Evolutionary conservation across 1,140 invertebrate genomes (phyloP).

Genomic region (Zeugodacus cucurbitae): DNA sequence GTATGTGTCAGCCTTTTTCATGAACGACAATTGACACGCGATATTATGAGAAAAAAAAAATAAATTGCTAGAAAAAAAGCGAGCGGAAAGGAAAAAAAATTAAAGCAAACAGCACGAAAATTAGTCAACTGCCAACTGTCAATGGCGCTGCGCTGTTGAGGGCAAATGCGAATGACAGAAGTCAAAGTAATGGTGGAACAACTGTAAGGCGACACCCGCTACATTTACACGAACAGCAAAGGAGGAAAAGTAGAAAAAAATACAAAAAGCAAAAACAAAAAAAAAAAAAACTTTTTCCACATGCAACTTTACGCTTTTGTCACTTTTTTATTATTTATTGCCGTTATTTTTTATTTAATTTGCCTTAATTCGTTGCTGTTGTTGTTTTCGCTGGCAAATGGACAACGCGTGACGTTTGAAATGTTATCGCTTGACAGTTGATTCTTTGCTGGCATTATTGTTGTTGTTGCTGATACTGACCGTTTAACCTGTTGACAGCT

Average conservation of each 20-base stretch:
- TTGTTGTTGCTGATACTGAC: background rate
- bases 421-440: conserved; percentile 26
- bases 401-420: conserved; percentile 26
- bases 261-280: background rate
- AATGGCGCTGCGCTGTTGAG: background rate
- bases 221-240: background rate
- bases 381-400: background rate
- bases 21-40: conserved; percentile 60
- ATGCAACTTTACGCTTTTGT: conserved; percentile 17
- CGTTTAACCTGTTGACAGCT: conserved; percentile 44
- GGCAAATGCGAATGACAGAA: conserved; percentile 43
- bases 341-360: background rate
- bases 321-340: conserved; percentile 13
- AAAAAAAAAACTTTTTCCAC: conserved; percentile 14
- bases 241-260: background rate
- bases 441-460: background rate
- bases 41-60: conserved; percentile 39
- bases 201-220: conserved; percentile 30
- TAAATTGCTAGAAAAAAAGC: background rate
- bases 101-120: conserved; percentile 14
- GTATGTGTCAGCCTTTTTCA: conserved; percentile 48
- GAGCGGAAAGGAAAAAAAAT: background rate
- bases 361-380: background rate
- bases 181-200: conserved; percentile 15
- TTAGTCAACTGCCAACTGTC: conserved; percentile 36